Percentiles rank a stretch among this genome's conserved stretches.
Conservation (phyloP, 2,888 invertebrate genomes). For the Himalopsyche tibetana region DNA sequence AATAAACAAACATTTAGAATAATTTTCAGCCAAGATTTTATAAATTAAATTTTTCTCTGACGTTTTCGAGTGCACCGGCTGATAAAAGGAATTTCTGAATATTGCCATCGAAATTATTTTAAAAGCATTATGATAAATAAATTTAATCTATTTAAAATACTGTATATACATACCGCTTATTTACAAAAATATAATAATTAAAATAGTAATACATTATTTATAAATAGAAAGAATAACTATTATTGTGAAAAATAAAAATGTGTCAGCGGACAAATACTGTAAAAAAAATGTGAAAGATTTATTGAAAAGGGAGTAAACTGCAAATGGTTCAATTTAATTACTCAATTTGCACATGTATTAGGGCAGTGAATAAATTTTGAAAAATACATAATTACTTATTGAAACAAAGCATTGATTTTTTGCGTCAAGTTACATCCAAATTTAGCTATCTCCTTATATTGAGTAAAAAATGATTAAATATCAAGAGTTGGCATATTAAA, state of each 20-base stretch:
- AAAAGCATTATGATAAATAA: slow-evolving; percentile 20
- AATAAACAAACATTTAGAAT: too few species aligned
- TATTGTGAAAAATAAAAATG: background rate
- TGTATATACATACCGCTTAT: slow-evolving; percentile 28
- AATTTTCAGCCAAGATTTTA: too few species aligned
- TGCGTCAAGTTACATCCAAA: too few species aligned
- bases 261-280: background rate
- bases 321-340: background rate
- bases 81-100: background rate
- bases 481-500: too few species aligned
- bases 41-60: too few species aligned
- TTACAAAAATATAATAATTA: slow-evolving; percentile 34
- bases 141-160: slow-evolving; percentile 36
- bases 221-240: background rate
- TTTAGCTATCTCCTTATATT: too few species aligned
- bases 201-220: slow-evolving; percentile 30
- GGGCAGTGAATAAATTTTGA: background rate
- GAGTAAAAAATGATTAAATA: too few species aligned
- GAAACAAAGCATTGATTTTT: too few species aligned
- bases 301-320: background rate
- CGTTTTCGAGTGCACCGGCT: background rate
- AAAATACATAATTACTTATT: background rate
- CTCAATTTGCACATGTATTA: background rate
- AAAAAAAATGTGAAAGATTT: background rate
- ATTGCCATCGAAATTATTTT: background rate